phyloP scores from a whole-genome alignment of 2,888 invertebrate genomes.

The Lochmaea crataegi region DNA sequence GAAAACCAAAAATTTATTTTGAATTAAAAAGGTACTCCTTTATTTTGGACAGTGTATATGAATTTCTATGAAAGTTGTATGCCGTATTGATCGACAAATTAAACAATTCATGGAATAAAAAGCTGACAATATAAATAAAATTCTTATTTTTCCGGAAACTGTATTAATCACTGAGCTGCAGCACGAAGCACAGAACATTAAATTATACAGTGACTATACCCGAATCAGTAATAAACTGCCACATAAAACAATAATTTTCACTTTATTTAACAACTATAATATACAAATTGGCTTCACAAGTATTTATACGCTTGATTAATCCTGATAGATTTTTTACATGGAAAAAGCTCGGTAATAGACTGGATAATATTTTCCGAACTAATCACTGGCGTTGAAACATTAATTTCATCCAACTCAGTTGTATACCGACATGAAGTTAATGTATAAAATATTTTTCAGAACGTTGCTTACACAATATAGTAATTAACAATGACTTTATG shows the following conservation, averaged over 20 bases:
- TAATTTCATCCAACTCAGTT: constrained; percentile 5
- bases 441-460: background rate
- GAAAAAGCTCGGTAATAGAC: background rate
- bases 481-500: background rate
- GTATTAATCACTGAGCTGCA: no score
- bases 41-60: no score
- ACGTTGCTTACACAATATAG: background rate
- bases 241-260: constrained; percentile 3
- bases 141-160: no score
- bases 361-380: background rate
- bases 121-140: no score
- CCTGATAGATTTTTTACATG: background rate
- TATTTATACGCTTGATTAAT: constrained; percentile 3
- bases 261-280: background rate
- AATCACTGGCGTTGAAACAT: constrained; percentile 5
- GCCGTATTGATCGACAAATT: no score
- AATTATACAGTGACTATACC: background rate
- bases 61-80: no score
- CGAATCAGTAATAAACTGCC: background rate
- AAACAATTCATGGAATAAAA: no score
- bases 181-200: no score
- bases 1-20: no score
- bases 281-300: constrained; percentile 2
- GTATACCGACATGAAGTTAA: background rate
- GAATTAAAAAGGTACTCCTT: no score